phyloP scores from a whole-genome alignment of 2,888 invertebrate genomes.

The Synergus gifuensis region DNA sequence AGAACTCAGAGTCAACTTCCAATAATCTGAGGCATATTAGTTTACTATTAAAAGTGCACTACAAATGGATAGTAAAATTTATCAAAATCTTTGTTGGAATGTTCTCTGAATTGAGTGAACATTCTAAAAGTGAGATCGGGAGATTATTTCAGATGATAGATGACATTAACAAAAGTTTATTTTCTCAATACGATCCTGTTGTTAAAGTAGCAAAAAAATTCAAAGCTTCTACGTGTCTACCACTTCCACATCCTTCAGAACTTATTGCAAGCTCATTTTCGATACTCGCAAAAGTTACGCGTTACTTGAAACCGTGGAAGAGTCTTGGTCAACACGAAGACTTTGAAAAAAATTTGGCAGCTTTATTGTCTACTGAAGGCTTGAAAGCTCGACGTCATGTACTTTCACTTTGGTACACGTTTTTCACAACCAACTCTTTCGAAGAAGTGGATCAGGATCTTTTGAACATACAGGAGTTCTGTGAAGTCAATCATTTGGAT shows the following conservation, averaged over 20 bases:
- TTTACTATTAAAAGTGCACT: slow-evolving; percentile 84
- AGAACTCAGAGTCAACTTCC: slow-evolving; percentile 59
- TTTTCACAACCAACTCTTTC: slow-evolving; percentile 57
- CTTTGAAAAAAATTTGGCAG: slow-evolving; percentile 60
- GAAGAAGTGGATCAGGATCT: slow-evolving; percentile 51
- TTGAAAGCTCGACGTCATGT: slow-evolving; percentile 53
- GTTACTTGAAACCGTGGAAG: slow-evolving; percentile 56
- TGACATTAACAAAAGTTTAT: slow-evolving; percentile 55
- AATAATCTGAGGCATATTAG: slow-evolving; percentile 78
- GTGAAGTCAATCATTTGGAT: slow-evolving; percentile 51
- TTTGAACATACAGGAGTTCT: slow-evolving; percentile 54
- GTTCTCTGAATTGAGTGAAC: slow-evolving; percentile 46
- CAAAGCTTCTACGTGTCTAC: slow-evolving; percentile 61
- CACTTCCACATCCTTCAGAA: slow-evolving; percentile 65
- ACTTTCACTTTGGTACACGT: slow-evolving; percentile 61
- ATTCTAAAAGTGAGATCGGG: slow-evolving; percentile 60
- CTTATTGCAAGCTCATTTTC: slow-evolving; percentile 54
- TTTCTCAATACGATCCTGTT: slow-evolving; percentile 63
- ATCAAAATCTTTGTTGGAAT: slow-evolving; percentile 60
- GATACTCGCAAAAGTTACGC: slow-evolving; percentile 54
- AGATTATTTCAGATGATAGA: slow-evolving; percentile 67
- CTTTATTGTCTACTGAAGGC: slow-evolving; percentile 57
- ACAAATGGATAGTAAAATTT: slow-evolving; percentile 86
- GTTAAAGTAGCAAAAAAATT: slow-evolving; percentile 66
- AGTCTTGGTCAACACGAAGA: slow-evolving; percentile 45